phyloP scores from a whole-genome alignment of 2,797 vertebrate genomes.

The Hylomyscus alleni region DNA sequence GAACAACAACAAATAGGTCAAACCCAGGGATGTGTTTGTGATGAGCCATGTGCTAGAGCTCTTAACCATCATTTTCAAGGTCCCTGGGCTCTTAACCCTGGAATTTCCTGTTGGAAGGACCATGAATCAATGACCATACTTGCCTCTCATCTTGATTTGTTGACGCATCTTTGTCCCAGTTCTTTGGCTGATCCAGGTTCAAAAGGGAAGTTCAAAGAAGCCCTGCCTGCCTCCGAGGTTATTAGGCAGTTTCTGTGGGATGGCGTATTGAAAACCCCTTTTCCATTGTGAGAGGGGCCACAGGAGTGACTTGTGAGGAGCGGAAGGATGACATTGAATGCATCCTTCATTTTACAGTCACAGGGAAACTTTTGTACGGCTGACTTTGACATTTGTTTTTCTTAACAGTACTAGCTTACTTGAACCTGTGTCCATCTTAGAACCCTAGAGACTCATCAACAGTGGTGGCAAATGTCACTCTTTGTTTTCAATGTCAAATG shows the following conservation, averaged over 20 bases:
- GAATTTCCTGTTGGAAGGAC: background rate
- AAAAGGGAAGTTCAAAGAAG: background rate
- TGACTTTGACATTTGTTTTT: background rate
- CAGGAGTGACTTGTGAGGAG: background rate
- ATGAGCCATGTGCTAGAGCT: background rate
- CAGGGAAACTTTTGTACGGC: background rate
- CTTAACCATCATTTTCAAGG: background rate
- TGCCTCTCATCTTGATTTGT: background rate
- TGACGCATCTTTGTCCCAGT: background rate
- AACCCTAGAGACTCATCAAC: background rate
- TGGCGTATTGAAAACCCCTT: background rate
- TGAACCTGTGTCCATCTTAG: background rate
- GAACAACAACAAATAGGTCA: background rate
- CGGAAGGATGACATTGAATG: background rate
- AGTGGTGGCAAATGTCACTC: background rate
- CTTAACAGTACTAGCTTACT: background rate
- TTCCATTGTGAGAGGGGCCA: background rate
- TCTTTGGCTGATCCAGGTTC: background rate
- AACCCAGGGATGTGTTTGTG: background rate
- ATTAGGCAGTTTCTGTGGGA: fast-evolving
- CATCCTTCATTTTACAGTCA: background rate
- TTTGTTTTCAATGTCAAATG: background rate
- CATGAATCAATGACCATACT: background rate
- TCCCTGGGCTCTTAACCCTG: background rate
- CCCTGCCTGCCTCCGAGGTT: fast-evolving